Percentiles rank a stretch among this genome's conserved stretches.
These are phyloP conservation scores for Merops nubicus DNA, from an alignment of 2,113 vertebrate genomes.

Conservation along the genomic window DNA sequence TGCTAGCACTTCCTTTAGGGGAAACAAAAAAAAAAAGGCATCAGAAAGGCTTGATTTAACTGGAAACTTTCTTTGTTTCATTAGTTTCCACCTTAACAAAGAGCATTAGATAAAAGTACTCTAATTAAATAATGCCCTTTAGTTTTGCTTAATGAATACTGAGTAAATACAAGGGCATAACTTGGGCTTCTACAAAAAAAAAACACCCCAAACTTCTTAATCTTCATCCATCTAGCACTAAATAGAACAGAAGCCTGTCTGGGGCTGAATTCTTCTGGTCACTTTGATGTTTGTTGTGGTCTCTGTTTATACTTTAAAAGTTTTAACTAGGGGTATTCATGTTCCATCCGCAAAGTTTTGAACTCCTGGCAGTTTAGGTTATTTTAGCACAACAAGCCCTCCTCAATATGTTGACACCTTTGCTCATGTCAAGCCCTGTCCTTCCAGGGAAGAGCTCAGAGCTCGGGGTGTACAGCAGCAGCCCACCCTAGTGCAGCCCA, in stretches of 20 bases:
- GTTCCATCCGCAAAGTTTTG: not conserved
- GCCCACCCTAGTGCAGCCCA: rapidly evolving
- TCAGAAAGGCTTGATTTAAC: not conserved
- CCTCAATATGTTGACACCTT: not conserved
- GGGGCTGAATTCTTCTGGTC: not conserved
- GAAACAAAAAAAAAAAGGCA: too few relatives aligned
- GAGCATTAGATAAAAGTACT: not conserved
- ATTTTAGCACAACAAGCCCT: not conserved
- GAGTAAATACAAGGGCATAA: not conserved
- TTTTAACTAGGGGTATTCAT: not conserved
- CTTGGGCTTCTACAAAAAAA: not conserved
- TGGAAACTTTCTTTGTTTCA: not conserved
- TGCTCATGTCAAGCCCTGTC: not conserved
- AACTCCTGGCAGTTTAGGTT: not conserved
- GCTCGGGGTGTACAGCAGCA: not conserved
- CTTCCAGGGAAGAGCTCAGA: not conserved
- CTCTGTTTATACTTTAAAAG: not conserved
- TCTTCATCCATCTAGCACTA: not conserved
- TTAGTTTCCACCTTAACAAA: not conserved
- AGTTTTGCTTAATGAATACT: not conserved
- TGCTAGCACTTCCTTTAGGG: not conserved
- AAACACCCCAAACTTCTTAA: not conserved
- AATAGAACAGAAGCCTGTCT: not conserved
- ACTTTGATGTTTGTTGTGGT: conserved; percentile 29
- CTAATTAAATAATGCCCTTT: not conserved